A percentile compares a stretch with the other conserved stretches of the same genome.
These are phyloP conservation scores for Brachymystax lenok DNA, from an alignment of 2,797 vertebrate species.

Conservation along the genomic window DNA sequence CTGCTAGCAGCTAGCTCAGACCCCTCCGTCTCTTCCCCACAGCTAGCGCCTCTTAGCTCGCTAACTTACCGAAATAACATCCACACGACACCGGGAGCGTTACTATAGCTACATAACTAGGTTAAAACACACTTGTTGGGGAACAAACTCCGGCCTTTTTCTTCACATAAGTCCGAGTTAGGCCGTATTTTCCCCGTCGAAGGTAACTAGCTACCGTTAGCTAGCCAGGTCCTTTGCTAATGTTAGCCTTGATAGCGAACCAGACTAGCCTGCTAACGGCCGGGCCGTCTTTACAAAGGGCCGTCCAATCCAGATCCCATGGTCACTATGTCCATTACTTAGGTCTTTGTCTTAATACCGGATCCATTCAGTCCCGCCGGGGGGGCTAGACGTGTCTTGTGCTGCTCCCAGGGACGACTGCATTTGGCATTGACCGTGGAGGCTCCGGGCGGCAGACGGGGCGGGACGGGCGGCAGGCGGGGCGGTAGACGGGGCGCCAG, in stretches of 20 bases:
- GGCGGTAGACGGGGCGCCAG: conserved; percentile 52
- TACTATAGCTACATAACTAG: too few species aligned
- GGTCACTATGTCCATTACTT: not conserved
- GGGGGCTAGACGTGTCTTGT: conserved; percentile 33
- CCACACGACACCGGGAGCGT: too few species aligned
- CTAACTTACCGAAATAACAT: too few species aligned
- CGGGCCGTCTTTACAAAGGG: not conserved
- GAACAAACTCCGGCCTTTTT: too few species aligned
- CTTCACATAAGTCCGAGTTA: too few species aligned
- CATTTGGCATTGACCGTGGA: conserved; percentile 45
- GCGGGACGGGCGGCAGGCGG: conserved; percentile 54
- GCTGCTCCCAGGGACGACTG: conserved; percentile 47
- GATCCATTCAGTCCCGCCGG: conserved; percentile 18
- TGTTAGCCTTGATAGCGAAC: not conserved
- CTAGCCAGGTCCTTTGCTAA: not conserved
- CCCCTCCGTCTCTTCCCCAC: too few species aligned
- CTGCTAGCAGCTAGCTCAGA: too few species aligned
- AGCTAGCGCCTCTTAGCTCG: too few species aligned
- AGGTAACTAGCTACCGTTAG: too few species aligned
- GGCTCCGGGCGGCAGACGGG: conserved; percentile 19
- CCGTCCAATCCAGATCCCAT: not conserved
- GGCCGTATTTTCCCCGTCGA: too few species aligned
- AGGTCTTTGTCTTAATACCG: not conserved
- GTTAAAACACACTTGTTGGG: too few species aligned
- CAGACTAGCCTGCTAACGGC: too few species aligned